These are phyloP conservation scores for Laspeyria flexula DNA, from an alignment of 2,888 invertebrate genomes.

Conservation along the genomic window DNA sequence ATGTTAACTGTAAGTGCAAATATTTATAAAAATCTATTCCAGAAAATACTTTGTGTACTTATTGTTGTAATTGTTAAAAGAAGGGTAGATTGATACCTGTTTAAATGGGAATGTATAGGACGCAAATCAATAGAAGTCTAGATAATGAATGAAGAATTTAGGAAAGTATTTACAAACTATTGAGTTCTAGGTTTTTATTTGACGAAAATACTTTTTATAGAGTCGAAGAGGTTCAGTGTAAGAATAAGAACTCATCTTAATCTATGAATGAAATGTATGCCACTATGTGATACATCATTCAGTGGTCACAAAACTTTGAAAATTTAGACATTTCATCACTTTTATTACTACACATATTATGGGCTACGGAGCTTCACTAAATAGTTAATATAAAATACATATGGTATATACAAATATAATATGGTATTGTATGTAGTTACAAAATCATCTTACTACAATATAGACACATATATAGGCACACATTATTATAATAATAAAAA, in stretches of 20 bases:
- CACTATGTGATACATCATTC: conserved; percentile 25
- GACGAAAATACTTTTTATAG: conserved; percentile 30
- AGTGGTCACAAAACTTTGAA: conserved; percentile 26
- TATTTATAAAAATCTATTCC: not conserved
- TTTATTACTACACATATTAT: conserved; percentile 36
- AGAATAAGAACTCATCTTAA: conserved; percentile 37
- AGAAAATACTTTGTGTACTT: not conserved
- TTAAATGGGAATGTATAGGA: conserved; percentile 27
- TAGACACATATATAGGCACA: conserved; percentile 13
- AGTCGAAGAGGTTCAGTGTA: conserved; percentile 5
- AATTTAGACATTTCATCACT: conserved; percentile 30
- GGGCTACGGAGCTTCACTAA: conserved; percentile 50
- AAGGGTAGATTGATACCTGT: not conserved
- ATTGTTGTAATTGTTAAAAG: not conserved
- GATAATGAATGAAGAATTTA: conserved; percentile 30
- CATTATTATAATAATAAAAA: conserved; percentile 9
- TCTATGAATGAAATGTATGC: conserved; percentile 26
- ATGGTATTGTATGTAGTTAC: conserved; percentile 6
- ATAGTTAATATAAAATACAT: conserved; percentile 4
- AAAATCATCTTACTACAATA: conserved; percentile 6
- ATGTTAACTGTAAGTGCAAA: not conserved
- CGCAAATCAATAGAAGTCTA: conserved; percentile 20
- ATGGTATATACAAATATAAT: conserved; percentile 8
- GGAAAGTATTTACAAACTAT: conserved; percentile 38
- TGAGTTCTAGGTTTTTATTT: too few species aligned